phyloP scores from a whole-genome alignment of 2,797 vertebrate species.

The Todus mexicanus region DNA sequence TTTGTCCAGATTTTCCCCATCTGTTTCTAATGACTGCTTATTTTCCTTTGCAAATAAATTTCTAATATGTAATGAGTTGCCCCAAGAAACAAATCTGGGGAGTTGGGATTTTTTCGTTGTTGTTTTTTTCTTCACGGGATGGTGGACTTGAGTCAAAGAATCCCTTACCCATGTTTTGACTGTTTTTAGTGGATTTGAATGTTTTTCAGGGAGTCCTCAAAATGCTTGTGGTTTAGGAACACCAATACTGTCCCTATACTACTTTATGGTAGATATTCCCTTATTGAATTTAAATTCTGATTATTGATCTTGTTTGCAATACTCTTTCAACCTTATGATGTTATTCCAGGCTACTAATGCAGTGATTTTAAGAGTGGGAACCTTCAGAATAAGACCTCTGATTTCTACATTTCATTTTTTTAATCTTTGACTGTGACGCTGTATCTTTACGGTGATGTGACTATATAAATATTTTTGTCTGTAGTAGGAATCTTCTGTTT shows the following conservation, averaged over 20 bases:
- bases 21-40: not conserved
- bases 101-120: not conserved
- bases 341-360: not conserved
- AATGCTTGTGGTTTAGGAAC: not conserved
- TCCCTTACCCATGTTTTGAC: rapidly evolving
- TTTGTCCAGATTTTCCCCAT: not conserved
- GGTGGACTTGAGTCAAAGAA: not conserved
- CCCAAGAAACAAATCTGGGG: not conserved
- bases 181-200: not conserved
- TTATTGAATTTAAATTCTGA: not conserved
- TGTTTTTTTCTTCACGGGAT: not conserved
- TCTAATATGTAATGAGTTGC: not conserved
- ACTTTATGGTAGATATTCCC: not conserved
- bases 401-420: not conserved
- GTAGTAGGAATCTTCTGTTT: not conserved
- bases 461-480: not conserved
- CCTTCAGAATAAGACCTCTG: not conserved
- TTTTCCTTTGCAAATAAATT: not conserved
- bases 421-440: not conserved
- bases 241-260: not conserved
- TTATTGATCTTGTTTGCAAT: not conserved
- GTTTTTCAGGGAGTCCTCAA: not conserved
- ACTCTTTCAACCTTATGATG: not conserved
- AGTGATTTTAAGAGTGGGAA: not conserved
- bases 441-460: not conserved